Evolutionary conservation across 2,888 invertebrate genomes (phyloP), one percentile per base, ranked within the genome.

Genomic region (Mythimna albipuncta): DNA sequence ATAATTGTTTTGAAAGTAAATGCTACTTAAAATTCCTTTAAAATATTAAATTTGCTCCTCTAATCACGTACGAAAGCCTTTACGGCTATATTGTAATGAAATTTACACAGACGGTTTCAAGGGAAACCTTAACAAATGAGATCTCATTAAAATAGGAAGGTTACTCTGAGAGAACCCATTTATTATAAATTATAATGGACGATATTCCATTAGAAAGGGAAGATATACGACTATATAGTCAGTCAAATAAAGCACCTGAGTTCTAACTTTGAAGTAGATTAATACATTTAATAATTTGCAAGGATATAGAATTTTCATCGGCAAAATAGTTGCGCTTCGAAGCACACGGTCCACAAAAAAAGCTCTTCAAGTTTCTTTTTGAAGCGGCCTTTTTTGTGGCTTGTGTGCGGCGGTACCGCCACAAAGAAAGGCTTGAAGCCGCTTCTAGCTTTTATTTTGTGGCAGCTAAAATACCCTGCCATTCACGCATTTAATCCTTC

Each of bases 111-210:
- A 21, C 5, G 7, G 2, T 66, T 47, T 54, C 32, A 7, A 55
- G 10, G 32, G 35, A 55, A 35, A 55, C 64, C 64, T 78, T 64
- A 57, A 55, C 50, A 72, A 77, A 77, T 68, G 44, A 10, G 54
- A n/a, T 7, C 55, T 52, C 63, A 50, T 59, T 72, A 41, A 59
- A 61, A 61, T 59, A 52, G 44, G 19, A 50, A 21, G 50, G 64
- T 52, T 57, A 55, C 26, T 70, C 4, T 11, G 13, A 3, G 50
- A 52, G 21, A 13, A 52, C 26, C 26, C 47, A 10, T 50, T 41
- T 52, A 59, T 35, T 59, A 62, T 32, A 21, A 59, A 64, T 72
- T 72, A 38, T 65, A 38, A 55, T 54, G 19, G 47, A 4, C 44
- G 7, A 26, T 54, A 32, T 58, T n/a, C 13, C 41, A 41, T 26